A percentile compares a stretch with the other conserved stretches of the same genome.
Conservation (phyloP, 2,888 invertebrate species). For the Reticulitermes lucifugus region DNA sequence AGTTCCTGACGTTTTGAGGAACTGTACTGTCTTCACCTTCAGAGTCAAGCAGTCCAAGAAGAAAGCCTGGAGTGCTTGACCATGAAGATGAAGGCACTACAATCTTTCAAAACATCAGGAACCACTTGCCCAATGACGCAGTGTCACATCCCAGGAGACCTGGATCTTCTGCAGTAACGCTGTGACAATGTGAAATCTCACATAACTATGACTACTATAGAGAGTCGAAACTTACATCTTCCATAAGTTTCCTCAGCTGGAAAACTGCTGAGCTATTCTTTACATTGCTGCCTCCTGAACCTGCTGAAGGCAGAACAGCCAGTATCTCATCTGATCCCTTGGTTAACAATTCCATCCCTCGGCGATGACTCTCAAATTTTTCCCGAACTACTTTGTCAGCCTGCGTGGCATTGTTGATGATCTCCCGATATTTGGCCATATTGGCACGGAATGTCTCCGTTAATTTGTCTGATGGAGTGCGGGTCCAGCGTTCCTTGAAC, state of each 20-base stretch:
- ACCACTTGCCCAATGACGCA: too few species aligned
- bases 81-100: too few species aligned
- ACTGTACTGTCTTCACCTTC: too few species aligned
- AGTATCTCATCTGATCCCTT: conserved; percentile 63
- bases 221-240: conserved; percentile 67
- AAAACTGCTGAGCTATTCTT: conserved; percentile 70
- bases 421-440: conserved; percentile 91
- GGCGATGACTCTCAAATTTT: conserved; percentile 82
- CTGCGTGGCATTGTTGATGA: conserved; percentile 88
- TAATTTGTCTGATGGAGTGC: conserved; percentile 87
- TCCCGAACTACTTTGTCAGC: conserved; percentile 83
- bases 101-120: too few species aligned
- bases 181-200: too few species aligned
- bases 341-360: conserved; percentile 86
- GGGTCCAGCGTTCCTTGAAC: conserved; percentile 93
- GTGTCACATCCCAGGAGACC: too few species aligned
- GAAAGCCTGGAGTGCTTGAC: too few species aligned
- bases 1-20: too few species aligned
- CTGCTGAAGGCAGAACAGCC: conserved; percentile 64
- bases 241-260: conserved; percentile 81
- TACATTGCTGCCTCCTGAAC: conserved; percentile 63
- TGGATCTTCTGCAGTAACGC: too few species aligned
- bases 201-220: too few species aligned
- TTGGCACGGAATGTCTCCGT: conserved; percentile 91
- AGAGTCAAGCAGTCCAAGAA: too few species aligned